Evolutionary conservation across 2,888 invertebrate species (phyloP).

Genomic region (Gastrophysa polygoni): DNA sequence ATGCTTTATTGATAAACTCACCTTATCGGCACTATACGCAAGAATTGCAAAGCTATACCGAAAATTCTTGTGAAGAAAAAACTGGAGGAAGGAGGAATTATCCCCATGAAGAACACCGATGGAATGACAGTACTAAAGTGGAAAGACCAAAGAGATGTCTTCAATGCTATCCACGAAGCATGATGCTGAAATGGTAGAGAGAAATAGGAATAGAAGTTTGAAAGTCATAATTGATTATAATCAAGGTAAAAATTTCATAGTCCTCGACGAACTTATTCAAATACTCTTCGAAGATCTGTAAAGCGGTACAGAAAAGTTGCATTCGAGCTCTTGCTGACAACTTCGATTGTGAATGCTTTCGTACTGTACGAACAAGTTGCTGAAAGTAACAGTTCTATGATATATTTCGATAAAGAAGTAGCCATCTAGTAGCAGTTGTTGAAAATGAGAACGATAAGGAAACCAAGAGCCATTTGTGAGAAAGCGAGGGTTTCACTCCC

Average conservation of each 20-base stretch:
- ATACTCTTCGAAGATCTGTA: constrained; percentile 9
- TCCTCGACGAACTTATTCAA: constrained; percentile 3
- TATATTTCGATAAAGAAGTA: too few species aligned
- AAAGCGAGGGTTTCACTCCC: too few species aligned
- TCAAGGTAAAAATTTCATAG: constrained; percentile 11
- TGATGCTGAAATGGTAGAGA: not conserved
- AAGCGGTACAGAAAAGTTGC: constrained; percentile 10
- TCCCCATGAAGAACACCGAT: constrained; percentile 5
- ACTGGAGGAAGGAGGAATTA: not conserved
- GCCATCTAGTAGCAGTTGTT: not conserved
- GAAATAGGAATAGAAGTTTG: too few species aligned
- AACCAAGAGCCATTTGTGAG: not conserved
- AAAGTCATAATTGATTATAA: constrained; percentile 16
- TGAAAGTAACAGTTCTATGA: too few species aligned
- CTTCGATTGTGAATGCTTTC: constrained; percentile 9
- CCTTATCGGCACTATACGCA: not conserved
- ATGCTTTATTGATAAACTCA: not conserved
- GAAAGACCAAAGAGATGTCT: constrained; percentile 25
- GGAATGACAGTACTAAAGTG: constrained; percentile 21
- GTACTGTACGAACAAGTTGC: too few species aligned
- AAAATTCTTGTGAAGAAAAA: not conserved
- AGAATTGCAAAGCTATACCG: not conserved
- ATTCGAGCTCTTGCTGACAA: constrained; percentile 11
- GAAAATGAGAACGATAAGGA: not conserved
- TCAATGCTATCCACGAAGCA: constrained; percentile 23